phyloP scores from a whole-genome alignment of 2,888 invertebrate species.

The Ceriagrion tenellum region DNA sequence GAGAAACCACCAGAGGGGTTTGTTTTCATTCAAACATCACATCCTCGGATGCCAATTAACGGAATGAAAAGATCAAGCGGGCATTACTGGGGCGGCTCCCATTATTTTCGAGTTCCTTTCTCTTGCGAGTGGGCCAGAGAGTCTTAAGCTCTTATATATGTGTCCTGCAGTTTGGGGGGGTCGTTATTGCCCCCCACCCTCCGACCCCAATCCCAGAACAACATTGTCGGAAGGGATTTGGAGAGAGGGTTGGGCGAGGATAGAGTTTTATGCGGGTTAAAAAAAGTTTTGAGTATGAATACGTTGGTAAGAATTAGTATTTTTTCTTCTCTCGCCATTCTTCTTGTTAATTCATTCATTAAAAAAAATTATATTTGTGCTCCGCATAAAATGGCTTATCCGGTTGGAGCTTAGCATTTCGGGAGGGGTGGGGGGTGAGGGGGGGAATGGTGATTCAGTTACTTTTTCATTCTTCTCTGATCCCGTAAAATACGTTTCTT shows the following conservation, averaged over 20 bases:
- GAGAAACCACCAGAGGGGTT: background rate
- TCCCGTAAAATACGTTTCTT: background rate
- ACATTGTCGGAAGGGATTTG: background rate
- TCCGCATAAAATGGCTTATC: background rate
- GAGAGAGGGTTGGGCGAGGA: background rate
- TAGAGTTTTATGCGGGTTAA: background rate
- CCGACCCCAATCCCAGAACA: background rate
- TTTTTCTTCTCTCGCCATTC: background rate
- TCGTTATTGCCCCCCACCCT: background rate
- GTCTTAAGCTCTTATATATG: background rate
- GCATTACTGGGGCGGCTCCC: background rate
- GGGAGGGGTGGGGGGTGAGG: background rate
- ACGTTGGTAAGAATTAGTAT: background rate
- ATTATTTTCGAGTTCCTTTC: constrained; percentile 26
- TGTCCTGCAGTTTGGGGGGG: background rate
- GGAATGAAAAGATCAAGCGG: constrained; percentile 21
- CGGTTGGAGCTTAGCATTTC: background rate
- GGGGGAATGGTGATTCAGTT: background rate
- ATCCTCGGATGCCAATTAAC: constrained; percentile 26
- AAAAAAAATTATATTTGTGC: background rate
- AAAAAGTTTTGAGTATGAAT: background rate
- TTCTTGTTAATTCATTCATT: constrained; percentile 7
- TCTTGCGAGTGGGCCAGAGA: background rate
- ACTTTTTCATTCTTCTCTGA: background rate
- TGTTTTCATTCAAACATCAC: constrained; percentile 36